Evolutionary conservation across 2,113 vertebrate genomes (phyloP).

Genomic region (Centrocercus urophasianus): DNA sequence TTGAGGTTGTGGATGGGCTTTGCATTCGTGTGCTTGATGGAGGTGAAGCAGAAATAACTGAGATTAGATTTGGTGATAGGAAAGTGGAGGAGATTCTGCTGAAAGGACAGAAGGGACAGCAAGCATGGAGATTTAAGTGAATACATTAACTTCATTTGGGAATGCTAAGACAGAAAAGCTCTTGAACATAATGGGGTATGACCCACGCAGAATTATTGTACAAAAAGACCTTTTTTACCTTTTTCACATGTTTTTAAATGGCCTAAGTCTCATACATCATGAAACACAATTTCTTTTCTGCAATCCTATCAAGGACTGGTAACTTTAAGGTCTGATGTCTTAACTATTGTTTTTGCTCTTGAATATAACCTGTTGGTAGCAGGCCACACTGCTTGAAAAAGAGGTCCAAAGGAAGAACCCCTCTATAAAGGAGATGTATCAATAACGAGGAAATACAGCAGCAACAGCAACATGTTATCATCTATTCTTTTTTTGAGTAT

Average conservation of each 20-base stretch:
- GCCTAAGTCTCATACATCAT: neutral
- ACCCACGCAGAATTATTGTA: neutral
- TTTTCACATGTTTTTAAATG: neutral
- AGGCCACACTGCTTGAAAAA: neutral
- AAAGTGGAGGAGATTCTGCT: too few species aligned
- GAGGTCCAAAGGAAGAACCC: neutral
- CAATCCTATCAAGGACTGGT: accelerated
- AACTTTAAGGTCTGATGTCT: neutral
- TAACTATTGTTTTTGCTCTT: neutral
- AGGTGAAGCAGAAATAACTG: neutral
- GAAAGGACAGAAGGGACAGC: neutral
- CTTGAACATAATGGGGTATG: neutral
- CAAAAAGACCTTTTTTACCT: accelerated
- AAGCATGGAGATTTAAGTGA: neutral
- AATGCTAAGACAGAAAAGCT: neutral
- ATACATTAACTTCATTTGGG: neutral
- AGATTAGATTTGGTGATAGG: neutral
- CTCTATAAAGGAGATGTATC: neutral
- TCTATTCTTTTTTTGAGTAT: neutral
- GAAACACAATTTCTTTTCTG: neutral
- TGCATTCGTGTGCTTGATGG: neutral
- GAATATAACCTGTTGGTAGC: neutral
- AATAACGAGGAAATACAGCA: neutral
- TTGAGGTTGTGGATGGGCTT: neutral
- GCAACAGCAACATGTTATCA: neutral